phyloP scores from a whole-genome alignment of 2,113 vertebrate genomes.

The Heteronetta atricapilla region DNA sequence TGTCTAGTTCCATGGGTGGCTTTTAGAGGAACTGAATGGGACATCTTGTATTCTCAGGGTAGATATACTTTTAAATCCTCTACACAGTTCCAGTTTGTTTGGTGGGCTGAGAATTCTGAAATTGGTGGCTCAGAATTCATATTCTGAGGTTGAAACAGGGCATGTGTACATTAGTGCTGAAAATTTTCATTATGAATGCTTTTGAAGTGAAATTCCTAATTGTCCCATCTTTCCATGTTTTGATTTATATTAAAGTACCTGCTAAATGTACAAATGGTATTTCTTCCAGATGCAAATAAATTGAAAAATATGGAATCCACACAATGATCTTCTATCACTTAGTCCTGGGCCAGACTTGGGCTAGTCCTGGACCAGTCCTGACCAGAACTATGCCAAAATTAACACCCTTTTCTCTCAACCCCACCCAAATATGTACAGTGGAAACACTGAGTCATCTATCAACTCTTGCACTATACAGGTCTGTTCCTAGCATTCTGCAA shows the following conservation, averaged over 20 bases:
- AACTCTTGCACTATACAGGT: not conserved
- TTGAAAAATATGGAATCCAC: not conserved
- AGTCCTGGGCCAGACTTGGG: too few relatives aligned
- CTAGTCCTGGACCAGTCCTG: too few relatives aligned
- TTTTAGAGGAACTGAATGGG: not conserved
- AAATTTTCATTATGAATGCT: not conserved
- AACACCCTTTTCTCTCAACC: fast-evolving
- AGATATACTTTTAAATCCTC: not conserved
- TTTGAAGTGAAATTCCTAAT: not conserved
- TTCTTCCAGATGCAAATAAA: not conserved
- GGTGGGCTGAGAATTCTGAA: too few relatives aligned
- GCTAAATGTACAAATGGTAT: not conserved
- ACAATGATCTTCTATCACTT: not conserved
- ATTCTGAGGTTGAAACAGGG: not conserved
- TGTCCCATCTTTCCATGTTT: not conserved
- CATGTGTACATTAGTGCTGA: not conserved
- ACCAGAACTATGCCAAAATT: not conserved
- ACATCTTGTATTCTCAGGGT: not conserved
- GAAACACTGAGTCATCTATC: not conserved
- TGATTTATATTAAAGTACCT: not conserved
- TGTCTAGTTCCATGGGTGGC: not conserved
- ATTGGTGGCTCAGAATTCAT: not conserved
- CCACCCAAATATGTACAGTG: fast-evolving
- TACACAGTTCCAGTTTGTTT: not conserved
- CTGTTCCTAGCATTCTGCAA: not conserved